These are phyloP conservation scores for Autographa pulchrina DNA, from an alignment of 2,888 invertebrate genomes.

Conservation along the genomic window DNA sequence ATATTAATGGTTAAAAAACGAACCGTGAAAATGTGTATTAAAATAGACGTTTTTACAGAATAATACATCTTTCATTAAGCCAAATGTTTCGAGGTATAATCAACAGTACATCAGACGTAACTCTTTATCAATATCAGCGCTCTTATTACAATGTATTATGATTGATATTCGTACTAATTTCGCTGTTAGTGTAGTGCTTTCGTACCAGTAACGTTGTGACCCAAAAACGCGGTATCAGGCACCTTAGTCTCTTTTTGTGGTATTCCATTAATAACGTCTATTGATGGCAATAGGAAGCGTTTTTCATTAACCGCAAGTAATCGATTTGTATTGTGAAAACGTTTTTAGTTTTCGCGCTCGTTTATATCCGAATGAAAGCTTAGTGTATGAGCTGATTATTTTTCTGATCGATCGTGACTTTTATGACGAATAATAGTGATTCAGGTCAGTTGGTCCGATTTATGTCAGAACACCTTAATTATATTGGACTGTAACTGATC, in stretches of 20 bases:
- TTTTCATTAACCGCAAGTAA: constrained; percentile 54
- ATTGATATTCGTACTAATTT: not conserved
- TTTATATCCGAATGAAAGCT: constrained; percentile 22
- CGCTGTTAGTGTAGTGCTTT: not conserved
- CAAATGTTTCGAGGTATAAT: constrained; percentile 52
- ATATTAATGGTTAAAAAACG: constrained; percentile 26
- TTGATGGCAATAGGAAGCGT: constrained; percentile 56
- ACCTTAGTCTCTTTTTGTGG: constrained; percentile 69
- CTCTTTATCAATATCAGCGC: not conserved
- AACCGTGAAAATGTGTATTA: constrained; percentile 30
- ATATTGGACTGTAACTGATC: not conserved
- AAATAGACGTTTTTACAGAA: not conserved
- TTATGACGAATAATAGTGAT: constrained; percentile 9
- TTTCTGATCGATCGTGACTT: constrained; percentile 44
- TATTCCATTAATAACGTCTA: constrained; percentile 69
- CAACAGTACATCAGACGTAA: not conserved
- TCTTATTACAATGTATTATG: not conserved
- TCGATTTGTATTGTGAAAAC: constrained; percentile 56
- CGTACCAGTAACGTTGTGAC: constrained; percentile 74
- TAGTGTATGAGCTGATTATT: constrained; percentile 35
- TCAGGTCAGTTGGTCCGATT: constrained; percentile 6
- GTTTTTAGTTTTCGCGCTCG: constrained; percentile 41
- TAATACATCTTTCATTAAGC: constrained; percentile 17
- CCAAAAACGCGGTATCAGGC: constrained; percentile 75
- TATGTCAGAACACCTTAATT: not conserved